These are phyloP conservation scores for Parnassius glacialis DNA, from an alignment of 2,888 invertebrate species.

Conservation along the genomic window DNA sequence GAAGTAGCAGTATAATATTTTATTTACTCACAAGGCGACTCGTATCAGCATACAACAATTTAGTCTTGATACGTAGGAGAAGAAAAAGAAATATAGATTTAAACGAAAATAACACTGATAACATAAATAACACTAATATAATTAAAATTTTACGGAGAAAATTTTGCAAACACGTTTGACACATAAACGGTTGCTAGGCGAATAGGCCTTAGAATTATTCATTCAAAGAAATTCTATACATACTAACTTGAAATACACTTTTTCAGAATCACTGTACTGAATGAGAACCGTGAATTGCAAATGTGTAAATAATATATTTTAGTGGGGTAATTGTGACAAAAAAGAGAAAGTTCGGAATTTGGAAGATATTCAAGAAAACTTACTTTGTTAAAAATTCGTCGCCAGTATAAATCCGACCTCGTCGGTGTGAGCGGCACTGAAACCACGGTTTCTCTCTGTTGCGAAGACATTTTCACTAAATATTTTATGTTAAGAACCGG, in stretches of 20 bases:
- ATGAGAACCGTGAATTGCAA: not conserved
- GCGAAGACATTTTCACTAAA: conserved; percentile 62
- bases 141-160: too few relatives aligned
- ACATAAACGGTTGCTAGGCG: too few relatives aligned
- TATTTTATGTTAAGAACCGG: conserved; percentile 36
- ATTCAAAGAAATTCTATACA: too few relatives aligned
- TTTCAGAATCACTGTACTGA: not conserved
- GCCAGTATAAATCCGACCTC: conserved; percentile 74
- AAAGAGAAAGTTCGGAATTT: conserved; percentile 21
- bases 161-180: too few relatives aligned
- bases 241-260: not conserved
- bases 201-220: too few relatives aligned
- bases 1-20: too few relatives aligned
- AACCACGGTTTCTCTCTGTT: conserved; percentile 61
- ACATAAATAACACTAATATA: too few relatives aligned
- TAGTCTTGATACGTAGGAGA: too few relatives aligned
- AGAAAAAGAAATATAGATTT: too few relatives aligned
- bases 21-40: too few relatives aligned
- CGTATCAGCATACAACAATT: too few relatives aligned
- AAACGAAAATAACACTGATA: too few relatives aligned
- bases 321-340: conserved; percentile 13
- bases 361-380: conserved; percentile 20
- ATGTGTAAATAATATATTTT: not conserved
- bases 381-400: conserved; percentile 77
- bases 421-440: conserved; percentile 70